Percentiles rank a stretch among this genome's conserved stretches.
These are phyloP conservation scores for Eublepharis macularius DNA, from an alignment of 2,113 vertebrate species.

Conservation along the genomic window DNA sequence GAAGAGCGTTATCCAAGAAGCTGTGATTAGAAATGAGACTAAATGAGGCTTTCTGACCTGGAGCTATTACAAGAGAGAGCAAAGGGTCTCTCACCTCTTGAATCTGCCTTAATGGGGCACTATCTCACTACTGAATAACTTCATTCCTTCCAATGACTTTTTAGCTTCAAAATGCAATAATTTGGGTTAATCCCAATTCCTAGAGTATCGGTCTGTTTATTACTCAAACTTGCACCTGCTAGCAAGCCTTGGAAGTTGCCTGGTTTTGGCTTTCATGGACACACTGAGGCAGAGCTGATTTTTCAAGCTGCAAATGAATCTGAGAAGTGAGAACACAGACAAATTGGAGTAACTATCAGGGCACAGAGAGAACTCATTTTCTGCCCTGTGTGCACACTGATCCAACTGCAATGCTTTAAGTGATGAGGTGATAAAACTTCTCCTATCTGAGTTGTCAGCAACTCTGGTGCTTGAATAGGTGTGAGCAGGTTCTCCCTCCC, in stretches of 20 bases:
- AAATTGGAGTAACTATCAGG: background rate
- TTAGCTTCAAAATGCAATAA: background rate
- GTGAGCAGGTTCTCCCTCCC: too few species aligned
- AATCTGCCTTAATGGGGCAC: background rate
- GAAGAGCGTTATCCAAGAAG: background rate
- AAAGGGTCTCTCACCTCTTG: background rate
- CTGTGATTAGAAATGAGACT: background rate
- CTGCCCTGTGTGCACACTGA: background rate
- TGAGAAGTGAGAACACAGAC: background rate
- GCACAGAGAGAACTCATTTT: background rate
- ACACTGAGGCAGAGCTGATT: accelerated
- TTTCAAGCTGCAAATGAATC: background rate
- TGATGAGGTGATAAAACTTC: background rate
- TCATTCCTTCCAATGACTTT: background rate
- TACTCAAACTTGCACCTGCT: background rate
- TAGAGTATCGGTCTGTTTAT: background rate
- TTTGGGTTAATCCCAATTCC: background rate
- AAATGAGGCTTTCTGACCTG: conserved; percentile 3
- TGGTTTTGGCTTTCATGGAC: background rate
- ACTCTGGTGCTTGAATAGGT: background rate
- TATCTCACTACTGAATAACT: background rate
- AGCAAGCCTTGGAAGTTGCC: background rate
- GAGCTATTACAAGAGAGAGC: background rate
- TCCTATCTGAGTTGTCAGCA: background rate
- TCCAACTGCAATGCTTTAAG: background rate